phyloP scores from a whole-genome alignment of 2,888 invertebrate genomes.

The Phengaris alcon region DNA sequence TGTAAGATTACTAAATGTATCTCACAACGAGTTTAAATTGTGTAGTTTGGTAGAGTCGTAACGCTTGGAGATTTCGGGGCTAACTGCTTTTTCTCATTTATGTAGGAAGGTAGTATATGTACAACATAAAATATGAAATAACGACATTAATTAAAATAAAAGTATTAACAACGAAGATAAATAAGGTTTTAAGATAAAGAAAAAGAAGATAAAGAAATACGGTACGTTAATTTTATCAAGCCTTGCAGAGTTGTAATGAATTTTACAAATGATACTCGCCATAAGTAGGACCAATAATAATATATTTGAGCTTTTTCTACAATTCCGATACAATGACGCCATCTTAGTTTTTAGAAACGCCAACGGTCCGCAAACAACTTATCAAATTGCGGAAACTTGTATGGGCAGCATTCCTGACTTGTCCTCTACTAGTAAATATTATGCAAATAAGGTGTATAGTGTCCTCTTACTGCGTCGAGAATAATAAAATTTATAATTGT shows the following conservation, averaged over 20 bases:
- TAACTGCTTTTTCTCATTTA: no score
- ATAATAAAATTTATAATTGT: constrained; percentile 54
- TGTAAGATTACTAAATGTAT: no score
- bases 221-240: not conserved
- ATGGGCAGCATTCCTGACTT: constrained; percentile 58
- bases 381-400: constrained; percentile 55
- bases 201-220: not conserved
- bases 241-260: not conserved
- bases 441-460: constrained; percentile 65
- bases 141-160: not conserved
- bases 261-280: not conserved
- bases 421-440: constrained; percentile 59
- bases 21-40: no score
- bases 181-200: no score
- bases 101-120: no score
- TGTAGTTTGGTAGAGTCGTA: no score
- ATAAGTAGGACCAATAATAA: not conserved
- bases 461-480: constrained; percentile 49
- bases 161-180: not conserved
- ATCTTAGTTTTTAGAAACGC: constrained; percentile 26
- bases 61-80: no score
- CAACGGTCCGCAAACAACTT: constrained; percentile 28
- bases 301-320: constrained; percentile 1
- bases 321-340: constrained; percentile 28
- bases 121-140: no score